Percentiles rank a stretch among this genome's conserved stretches.
Evolutionary conservation across 2,113 vertebrate genomes (phyloP).

Genomic region (Heloderma charlesbogerti): DNA sequence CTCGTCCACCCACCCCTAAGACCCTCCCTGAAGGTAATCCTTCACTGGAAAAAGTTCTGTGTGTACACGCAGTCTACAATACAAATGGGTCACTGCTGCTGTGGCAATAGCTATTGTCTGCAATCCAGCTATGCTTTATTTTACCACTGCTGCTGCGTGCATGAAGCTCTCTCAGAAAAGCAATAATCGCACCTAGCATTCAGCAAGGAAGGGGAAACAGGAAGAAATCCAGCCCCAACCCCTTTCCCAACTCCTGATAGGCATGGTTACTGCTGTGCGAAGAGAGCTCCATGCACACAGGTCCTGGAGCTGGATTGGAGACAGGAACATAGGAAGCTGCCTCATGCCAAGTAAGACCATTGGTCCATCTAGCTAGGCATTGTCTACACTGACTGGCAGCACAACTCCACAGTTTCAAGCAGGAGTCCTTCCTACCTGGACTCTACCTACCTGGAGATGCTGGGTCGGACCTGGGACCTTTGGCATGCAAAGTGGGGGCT

Average conservation of each 20-base stretch:
- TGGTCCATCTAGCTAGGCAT: too few species aligned
- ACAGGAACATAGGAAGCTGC: not conserved
- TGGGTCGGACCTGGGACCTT: too few species aligned
- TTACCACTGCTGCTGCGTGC: too few species aligned
- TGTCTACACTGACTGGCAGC: too few species aligned
- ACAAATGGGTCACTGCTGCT: not conserved
- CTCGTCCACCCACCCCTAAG: too few species aligned
- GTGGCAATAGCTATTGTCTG: not conserved
- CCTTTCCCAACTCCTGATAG: not conserved
- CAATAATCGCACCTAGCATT: not conserved
- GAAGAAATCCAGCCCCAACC: not conserved
- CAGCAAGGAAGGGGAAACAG: not conserved
- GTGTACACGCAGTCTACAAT: not conserved
- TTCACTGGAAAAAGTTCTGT: not conserved
- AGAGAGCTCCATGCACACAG: not conserved
- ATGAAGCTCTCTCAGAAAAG: not conserved
- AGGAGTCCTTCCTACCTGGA: too few species aligned
- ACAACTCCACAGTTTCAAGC: too few species aligned
- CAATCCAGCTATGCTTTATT: not conserved
- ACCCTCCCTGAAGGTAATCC: not conserved
- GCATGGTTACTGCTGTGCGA: not conserved
- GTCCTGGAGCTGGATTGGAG: not conserved
- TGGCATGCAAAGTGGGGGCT: too few species aligned
- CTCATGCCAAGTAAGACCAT: too few species aligned
- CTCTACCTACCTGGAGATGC: too few species aligned